A percentile compares a stretch with the other conserved stretches of the same genome.
Conservation (phyloP, 2,888 invertebrate genomes). For the Bembecia ichneumoniformis region DNA sequence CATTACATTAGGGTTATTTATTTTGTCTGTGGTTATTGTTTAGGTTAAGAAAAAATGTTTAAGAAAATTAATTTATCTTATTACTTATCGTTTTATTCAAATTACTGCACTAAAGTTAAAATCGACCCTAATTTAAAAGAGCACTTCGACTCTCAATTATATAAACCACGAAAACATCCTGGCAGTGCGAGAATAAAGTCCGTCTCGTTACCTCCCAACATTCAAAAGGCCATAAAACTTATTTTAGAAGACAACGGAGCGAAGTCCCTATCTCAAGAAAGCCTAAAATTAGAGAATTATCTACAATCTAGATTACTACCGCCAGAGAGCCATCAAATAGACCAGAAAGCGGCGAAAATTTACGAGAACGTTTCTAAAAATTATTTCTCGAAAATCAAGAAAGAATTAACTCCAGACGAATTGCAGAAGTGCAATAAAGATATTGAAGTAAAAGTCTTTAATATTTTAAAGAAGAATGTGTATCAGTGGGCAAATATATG, state of each 20-base stretch:
- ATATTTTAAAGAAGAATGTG: slow-evolving; percentile 71
- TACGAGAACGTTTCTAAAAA: slow-evolving; percentile 42
- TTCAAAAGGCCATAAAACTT: slow-evolving; percentile 69
- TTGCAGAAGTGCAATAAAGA: slow-evolving; percentile 51
- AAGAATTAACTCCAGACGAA: slow-evolving; percentile 37
- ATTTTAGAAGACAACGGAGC: slow-evolving; percentile 73
- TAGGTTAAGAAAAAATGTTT: slow-evolving; percentile 29
- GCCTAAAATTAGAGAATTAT: slow-evolving; percentile 70
- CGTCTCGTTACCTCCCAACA: slow-evolving; percentile 72
- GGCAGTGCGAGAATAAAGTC: slow-evolving; percentile 73
- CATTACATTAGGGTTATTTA: neutral
- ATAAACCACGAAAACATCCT: slow-evolving; percentile 80
- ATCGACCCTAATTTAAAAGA: slow-evolving; percentile 64
- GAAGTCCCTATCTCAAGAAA: slow-evolving; percentile 67
- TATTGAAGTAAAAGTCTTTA: slow-evolving; percentile 67
- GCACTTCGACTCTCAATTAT: slow-evolving; percentile 60
- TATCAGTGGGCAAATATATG: slow-evolving; percentile 83
- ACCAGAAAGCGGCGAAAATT: slow-evolving; percentile 51
- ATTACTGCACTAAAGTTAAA: slow-evolving; percentile 52
- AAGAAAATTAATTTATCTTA: slow-evolving; percentile 37
- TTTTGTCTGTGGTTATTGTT: neutral
- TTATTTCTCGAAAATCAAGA: slow-evolving; percentile 28
- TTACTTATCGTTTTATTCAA: slow-evolving; percentile 24
- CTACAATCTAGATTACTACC: slow-evolving; percentile 77
- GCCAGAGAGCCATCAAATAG: slow-evolving; percentile 70